A percentile compares a stretch with the other conserved stretches of the same genome.
phyloP scores from a whole-genome alignment of 1,140 invertebrate species.

The Copidosoma floridanum region DNA sequence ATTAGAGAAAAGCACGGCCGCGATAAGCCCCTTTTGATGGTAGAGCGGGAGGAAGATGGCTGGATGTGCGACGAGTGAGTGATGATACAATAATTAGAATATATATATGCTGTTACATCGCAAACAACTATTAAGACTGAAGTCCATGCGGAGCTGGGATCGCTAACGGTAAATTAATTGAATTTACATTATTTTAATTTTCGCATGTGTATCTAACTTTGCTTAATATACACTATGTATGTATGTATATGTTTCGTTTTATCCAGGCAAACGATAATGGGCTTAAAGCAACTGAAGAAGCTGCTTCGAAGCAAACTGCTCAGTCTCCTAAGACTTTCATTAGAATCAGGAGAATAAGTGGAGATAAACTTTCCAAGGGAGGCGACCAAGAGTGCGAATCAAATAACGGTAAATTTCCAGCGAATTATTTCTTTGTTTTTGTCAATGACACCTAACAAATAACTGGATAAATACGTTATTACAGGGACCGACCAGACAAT shows the following conservation, averaged over 20 bases:
- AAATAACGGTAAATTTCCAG: constrained; percentile 22
- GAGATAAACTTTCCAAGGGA: constrained; percentile 44
- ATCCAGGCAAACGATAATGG: neutral
- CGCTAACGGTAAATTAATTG: neutral
- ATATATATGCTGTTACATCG: constrained; percentile 10
- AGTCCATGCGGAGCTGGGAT: constrained; percentile 3
- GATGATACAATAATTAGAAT: no score
- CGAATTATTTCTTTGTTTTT: neutral
- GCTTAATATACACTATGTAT: no score
- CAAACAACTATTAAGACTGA: neutral
- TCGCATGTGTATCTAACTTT: no score
- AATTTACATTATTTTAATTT: neutral
- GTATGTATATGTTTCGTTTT: no score
- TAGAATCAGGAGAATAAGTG: constrained; percentile 46
- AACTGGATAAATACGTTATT: neutral
- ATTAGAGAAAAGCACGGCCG: constrained; percentile 32
- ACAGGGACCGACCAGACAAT: neutral
- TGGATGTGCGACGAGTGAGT: no score
- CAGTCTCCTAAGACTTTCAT: constrained; percentile 35
- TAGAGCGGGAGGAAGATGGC: constrained; percentile 28
- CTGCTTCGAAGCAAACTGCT: neutral
- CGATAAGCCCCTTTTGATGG: constrained; percentile 5
- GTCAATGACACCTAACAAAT: no score
- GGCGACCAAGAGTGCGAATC: constrained; percentile 26
- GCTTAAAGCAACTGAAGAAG: neutral